A percentile compares a stretch with the other conserved stretches of the same genome.
These are phyloP conservation scores for Phymorhynchus buccinoides DNA, from an alignment of 1,140 invertebrate genomes.

Conservation along the genomic window DNA sequence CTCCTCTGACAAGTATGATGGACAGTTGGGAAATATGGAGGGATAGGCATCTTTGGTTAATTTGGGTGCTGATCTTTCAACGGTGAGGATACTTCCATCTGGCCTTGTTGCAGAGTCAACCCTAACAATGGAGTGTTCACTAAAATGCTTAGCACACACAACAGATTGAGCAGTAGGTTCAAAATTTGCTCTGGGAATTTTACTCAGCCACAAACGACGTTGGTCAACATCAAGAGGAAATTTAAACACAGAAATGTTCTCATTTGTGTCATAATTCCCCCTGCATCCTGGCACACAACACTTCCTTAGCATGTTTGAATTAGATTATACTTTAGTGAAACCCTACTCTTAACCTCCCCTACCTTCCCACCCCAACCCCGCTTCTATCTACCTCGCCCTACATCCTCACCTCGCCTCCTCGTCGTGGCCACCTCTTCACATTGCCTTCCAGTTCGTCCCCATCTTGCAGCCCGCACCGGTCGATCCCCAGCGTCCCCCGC, in stretches of 20 bases:
- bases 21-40: conserved; percentile 9
- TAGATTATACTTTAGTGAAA: too few relatives aligned
- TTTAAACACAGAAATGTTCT: neutral
- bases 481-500: too few relatives aligned
- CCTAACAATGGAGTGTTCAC: neutral
- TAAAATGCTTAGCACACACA: conserved; percentile 7
- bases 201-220: neutral
- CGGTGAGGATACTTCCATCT: neutral
- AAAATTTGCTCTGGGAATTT: conserved; percentile 38
- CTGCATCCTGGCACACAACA: neutral
- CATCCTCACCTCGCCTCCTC: too few relatives aligned
- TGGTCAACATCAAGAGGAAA: neutral
- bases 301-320: conserved; percentile 6
- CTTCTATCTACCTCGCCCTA: too few relatives aligned
- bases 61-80: neutral
- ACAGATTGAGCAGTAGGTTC: neutral
- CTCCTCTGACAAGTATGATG: conserved; percentile 1
- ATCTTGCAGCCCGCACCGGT: too few relatives aligned
- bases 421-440: too few relatives aligned
- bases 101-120: neutral
- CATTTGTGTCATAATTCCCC: neutral
- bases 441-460: too few relatives aligned
- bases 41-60: neutral
- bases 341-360: too few relatives aligned
- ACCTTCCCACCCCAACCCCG: too few relatives aligned